Conservation (phyloP, 2,113 vertebrate genomes). For the Greenwoodochromis staneri region DNA sequence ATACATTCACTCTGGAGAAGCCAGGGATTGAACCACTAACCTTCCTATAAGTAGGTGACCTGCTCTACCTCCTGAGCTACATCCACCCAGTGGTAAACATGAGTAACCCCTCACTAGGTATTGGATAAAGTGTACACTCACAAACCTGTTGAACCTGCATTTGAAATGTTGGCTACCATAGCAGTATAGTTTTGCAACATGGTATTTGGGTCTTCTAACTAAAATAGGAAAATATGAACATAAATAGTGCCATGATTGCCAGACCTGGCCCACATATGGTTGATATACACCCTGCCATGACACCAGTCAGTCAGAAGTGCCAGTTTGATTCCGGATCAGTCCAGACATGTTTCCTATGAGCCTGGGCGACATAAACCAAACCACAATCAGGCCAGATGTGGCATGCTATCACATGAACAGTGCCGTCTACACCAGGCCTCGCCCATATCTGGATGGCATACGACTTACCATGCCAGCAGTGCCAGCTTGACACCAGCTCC, state of each 20-base stretch:
- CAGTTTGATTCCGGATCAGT: not conserved
- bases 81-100: fast-evolving
- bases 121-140: not conserved
- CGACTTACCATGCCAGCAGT: not conserved
- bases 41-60: fast-evolving
- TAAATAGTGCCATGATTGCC: not conserved
- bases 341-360: not conserved
- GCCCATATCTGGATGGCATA: not conserved
- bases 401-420: not conserved
- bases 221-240: not conserved
- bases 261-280: fast-evolving
- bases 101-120: fast-evolving
- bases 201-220: fast-evolving
- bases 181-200: not conserved
- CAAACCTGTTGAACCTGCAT: fast-evolving
- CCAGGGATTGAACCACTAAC: fast-evolving
- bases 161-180: not conserved
- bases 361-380: not conserved
- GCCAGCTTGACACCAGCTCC: not conserved
- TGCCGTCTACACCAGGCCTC: not conserved
- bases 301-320: not conserved
- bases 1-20: not conserved
- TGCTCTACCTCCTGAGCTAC: not conserved
- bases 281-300: not conserved
- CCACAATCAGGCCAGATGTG: not conserved